These are phyloP conservation scores for Leucopternis melanops DNA, from an alignment of 2,113 vertebrate species.

Conservation along the genomic window DNA sequence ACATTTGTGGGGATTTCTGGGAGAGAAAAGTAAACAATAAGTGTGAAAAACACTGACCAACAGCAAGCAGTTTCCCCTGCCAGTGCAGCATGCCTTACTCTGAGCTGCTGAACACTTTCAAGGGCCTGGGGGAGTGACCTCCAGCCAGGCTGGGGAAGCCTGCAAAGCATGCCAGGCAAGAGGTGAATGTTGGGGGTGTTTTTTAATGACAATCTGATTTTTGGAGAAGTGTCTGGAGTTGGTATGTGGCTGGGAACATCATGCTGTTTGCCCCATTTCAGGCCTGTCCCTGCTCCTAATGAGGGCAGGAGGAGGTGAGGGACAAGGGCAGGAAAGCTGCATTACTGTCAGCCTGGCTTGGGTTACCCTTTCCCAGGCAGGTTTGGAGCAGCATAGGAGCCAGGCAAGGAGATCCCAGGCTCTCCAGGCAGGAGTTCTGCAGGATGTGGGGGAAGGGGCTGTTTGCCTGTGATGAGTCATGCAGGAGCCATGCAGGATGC, in stretches of 20 bases:
- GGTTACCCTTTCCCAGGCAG: background rate
- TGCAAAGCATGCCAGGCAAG: background rate
- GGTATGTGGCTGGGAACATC: background rate
- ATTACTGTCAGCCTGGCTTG: background rate
- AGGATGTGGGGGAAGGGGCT: constrained; percentile 33
- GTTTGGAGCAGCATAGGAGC: background rate
- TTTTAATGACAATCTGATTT: background rate
- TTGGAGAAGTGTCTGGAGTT: background rate
- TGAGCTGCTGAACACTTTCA: background rate
- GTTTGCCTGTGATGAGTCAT: constrained; percentile 26
- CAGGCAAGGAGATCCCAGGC: background rate
- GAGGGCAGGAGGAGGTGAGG: background rate
- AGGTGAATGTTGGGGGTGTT: background rate
- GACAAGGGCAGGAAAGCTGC: background rate
- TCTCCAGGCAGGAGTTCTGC: background rate
- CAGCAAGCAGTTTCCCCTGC: background rate
- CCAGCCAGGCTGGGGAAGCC: background rate
- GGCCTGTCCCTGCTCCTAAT: background rate
- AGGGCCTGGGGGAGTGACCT: background rate
- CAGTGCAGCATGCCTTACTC: background rate
- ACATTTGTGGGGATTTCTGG: background rate
- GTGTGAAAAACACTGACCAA: background rate
- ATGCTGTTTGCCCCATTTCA: background rate
- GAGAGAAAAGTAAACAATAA: background rate
- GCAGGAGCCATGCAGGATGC: constrained; percentile 41